Base-by-base conservation (phyloP, 2,888 invertebrate species). In the Villa cingulata region DNA sequence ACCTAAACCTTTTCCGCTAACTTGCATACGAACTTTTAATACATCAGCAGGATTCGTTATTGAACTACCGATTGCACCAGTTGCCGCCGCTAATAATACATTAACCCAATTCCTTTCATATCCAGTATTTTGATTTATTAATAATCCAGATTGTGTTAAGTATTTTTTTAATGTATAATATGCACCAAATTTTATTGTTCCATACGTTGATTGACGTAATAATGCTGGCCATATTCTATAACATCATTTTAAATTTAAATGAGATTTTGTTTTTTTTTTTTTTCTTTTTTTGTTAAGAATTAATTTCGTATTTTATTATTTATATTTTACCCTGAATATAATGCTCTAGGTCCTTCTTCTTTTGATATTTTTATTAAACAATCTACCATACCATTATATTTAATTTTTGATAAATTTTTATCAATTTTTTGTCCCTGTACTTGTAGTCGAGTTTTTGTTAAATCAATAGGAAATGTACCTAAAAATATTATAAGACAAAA, bases 401-500 rank as follows among this genome's bases (percentile, higher is more conserved):
- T 81, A 23, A 88, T 70, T 59, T 77, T 73, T 45, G 85, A 77
- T 75, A 83, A 78, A 51, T 77, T 78, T 56, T 78, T 74, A 66
- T 86, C 87, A 52, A 84, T 77, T 63, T 77, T 83, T 70, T 94
- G 94, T 2, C 94, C 95, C 70, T 95, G 95, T 61, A 95, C 79
- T 73, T 95, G 94, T 19, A 95, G 77, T 55, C 94, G 77, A 17
- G 92, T 94, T 72, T 95, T 95, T 19, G 92, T 87, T 29, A 91
- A 89, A 68, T 95, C 95, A 57, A 95, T 86, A n/a, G 94, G 94
- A 72, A 94, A 95, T 37, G 94, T 95, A 56, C 92, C 92, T 88
- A 56, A 41, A 55, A 53, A 53, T n/a, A n/a, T n/a, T n/a, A n/a
- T n/a, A n/a, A 41, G n/a, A n/a, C n/a, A n/a, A n/a, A n/a, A n/a